Conservation (phyloP, 1,140 invertebrate genomes). For the Drosophila melanica region DNA sequence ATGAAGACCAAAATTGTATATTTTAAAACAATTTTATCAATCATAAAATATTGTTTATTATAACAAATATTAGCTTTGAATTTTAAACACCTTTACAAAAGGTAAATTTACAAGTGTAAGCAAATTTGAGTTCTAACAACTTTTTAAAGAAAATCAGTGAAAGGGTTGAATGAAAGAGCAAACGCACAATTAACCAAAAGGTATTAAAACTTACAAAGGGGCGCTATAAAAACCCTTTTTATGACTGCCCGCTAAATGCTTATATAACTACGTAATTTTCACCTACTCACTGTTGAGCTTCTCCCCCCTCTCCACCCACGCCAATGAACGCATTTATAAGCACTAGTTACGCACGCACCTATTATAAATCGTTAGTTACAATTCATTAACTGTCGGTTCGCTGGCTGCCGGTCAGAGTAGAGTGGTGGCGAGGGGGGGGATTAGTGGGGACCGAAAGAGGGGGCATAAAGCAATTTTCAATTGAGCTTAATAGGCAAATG, state of each 20-base stretch:
- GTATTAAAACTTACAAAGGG: too few relatives aligned
- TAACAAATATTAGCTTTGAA: too few relatives aligned
- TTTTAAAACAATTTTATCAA: too few relatives aligned
- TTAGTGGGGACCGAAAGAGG: not conserved
- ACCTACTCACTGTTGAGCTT: not conserved
- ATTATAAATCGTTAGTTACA: conserved; percentile 37
- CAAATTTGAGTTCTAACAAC: too few relatives aligned
- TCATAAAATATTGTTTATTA: too few relatives aligned
- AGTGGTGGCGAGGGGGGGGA: not conserved
- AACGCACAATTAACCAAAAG: too few relatives aligned
- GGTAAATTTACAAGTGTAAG: too few relatives aligned
- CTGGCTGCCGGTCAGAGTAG: not conserved
- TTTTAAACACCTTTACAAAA: too few relatives aligned
- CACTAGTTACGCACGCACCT: conserved; percentile 17
- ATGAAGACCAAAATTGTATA: too few relatives aligned
- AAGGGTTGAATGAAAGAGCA: too few relatives aligned
- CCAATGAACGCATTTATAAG: not conserved
- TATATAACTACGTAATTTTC: conserved; percentile 6
- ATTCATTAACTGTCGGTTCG: conserved; percentile 41
- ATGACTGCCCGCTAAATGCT: conserved; percentile 12
- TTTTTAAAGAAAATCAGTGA: too few relatives aligned
- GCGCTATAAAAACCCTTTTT: too few relatives aligned
- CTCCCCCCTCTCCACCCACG: not conserved
- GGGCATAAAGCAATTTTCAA: conserved; percentile 37
- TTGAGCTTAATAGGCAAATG: conserved; percentile 49